Base-by-base conservation (phyloP, 1,140 invertebrate genomes). In the Charaxes varanes region DNA sequence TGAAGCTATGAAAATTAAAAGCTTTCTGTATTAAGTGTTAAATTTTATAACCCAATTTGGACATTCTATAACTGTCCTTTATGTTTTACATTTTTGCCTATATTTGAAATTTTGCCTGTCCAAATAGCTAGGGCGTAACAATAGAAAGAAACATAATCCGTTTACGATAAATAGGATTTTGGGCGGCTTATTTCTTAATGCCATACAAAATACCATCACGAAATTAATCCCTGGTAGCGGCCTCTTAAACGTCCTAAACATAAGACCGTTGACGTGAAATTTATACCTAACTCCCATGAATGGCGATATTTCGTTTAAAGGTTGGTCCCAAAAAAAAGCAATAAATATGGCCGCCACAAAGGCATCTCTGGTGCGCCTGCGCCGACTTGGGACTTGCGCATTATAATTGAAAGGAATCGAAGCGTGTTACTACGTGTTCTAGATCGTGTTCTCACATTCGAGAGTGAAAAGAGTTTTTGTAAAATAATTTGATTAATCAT, bases 211-310 rank as follows among this genome's bases (percentile, higher is more conserved):
- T 12, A 6, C 18, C 18, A 10, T 11, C 14, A 3, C 16, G 28
- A 28, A 40, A 8, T 8, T 33, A 41, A 43, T 36, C 32, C 32
- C 17, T 11, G 15, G 24, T 35, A 43, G 41, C 30, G 21, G 54
- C 41, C 43, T 34, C 22, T 58, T 60, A 59, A 46, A 53, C 60
- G 56, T n/a, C 51, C 47, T 35, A 52, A 14, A 30, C 59, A 68
- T 60, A 65, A 69, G 76, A 68, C 42, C 54, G 41, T 67, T 67
- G 57, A 59, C 59, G 37, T 59, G 54, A 74, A 77, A 70, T 76
- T 73, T 79, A 77, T 82, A 82, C 78, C 78, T 82, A 73, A 59
- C 66, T 61, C 59, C 61, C 66, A 72, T 82, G 78, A 82, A 82
- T 80, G 76, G 68, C 51, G 60, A 58, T 69, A 77, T 73, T 80